Evolutionary conservation across 2,113 vertebrate genomes (phyloP).

Genomic region (Myotis yumanensis): DNA sequence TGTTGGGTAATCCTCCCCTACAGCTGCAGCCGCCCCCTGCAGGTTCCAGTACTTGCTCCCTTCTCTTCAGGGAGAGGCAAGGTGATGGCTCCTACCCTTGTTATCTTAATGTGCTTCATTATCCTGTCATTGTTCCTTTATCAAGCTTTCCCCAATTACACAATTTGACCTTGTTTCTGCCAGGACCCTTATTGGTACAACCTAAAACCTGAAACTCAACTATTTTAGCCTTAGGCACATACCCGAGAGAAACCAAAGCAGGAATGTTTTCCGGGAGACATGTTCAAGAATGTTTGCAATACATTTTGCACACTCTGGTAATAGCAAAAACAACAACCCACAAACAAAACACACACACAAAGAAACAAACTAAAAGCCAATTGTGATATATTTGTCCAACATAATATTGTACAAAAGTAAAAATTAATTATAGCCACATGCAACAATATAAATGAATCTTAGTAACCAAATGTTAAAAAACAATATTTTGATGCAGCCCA

Average conservation of each 20-base stretch:
- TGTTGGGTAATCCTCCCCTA: background rate
- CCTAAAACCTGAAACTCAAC: background rate
- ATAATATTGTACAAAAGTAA: background rate
- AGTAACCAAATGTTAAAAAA: background rate
- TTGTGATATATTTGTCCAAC: background rate
- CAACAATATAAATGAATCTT: background rate
- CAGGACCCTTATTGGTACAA: background rate
- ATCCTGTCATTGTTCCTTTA: background rate
- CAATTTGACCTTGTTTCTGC: constrained; percentile 37
- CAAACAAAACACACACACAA: background rate
- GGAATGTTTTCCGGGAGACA: background rate
- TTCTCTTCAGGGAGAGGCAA: background rate
- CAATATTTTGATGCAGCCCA: background rate
- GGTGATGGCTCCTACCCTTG: background rate
- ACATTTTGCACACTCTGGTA: background rate
- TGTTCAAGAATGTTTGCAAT: background rate
- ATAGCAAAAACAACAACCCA: background rate
- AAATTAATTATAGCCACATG: background rate
- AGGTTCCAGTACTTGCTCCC: background rate
- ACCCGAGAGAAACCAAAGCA: constrained; percentile 8
- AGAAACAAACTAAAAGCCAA: background rate
- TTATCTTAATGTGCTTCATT: background rate
- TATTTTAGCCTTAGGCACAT: constrained; percentile 6
- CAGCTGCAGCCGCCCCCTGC: background rate
- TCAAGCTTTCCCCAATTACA: constrained; percentile 13